Evolutionary conservation across 2,113 vertebrate species (phyloP).

Genomic region (Elanus axillaris): DNA sequence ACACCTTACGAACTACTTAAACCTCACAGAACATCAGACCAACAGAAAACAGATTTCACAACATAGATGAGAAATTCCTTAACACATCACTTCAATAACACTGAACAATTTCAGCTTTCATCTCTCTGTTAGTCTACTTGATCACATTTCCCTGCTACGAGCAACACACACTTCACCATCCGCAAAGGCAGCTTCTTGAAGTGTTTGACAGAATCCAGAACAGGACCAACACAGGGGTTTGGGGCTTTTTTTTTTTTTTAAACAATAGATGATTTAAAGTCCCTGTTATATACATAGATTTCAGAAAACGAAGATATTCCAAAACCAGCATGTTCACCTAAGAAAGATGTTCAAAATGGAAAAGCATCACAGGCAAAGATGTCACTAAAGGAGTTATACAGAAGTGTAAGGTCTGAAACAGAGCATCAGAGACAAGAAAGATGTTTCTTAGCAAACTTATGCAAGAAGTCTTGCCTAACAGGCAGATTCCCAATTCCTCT

Average conservation of each 20-base stretch:
- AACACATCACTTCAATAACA: neutral
- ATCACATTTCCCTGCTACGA: neutral
- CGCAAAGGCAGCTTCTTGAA: neutral
- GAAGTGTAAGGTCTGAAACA: neutral
- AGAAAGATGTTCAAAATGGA: neutral
- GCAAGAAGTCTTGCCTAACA: neutral
- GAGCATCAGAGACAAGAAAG: neutral
- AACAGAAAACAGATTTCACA: neutral
- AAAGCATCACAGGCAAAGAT: neutral
- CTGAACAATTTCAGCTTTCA: neutral
- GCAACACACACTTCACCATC: neutral
- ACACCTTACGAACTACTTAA: neutral
- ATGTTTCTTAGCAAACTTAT: neutral
- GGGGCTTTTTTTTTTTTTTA: neutral
- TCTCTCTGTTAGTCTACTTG: neutral
- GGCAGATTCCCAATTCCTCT: neutral
- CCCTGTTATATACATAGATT: neutral
- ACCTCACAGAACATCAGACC: neutral
- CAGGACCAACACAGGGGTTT: accelerated
- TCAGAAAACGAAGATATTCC: neutral
- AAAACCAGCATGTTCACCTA: neutral
- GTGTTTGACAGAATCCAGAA: neutral
- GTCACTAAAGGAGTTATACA: neutral
- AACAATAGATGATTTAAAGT: neutral
- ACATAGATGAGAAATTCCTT: neutral